These are phyloP conservation scores for Lycocerus yunnanus DNA, from an alignment of 2,888 invertebrate genomes.

Conservation along the genomic window DNA sequence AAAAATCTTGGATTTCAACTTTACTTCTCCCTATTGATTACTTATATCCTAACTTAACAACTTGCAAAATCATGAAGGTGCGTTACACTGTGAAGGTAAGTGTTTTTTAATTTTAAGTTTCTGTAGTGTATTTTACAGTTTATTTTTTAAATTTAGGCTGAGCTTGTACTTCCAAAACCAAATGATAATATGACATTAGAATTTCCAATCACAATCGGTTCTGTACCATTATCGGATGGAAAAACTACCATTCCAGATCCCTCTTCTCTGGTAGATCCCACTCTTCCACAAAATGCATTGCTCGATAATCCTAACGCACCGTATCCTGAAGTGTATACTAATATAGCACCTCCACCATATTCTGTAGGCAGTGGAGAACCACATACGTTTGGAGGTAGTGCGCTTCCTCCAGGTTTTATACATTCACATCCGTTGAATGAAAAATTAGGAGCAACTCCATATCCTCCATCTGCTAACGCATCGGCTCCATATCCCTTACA, in stretches of 20 bases:
- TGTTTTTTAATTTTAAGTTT: neutral
- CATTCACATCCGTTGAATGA: neutral
- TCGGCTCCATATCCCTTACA: neutral
- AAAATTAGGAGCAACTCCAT: no score
- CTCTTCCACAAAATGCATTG: neutral
- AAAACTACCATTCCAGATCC: neutral
- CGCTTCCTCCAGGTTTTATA: neutral
- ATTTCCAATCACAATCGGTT: neutral
- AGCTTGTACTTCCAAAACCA: neutral
- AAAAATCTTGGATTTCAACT: slow-evolving; percentile 42
- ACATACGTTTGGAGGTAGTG: neutral
- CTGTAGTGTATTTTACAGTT: no score
- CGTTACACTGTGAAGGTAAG: neutral
- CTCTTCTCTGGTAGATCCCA: neutral
- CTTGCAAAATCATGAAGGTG: slow-evolving; percentile 1
- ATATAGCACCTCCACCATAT: neutral
- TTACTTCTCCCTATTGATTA: slow-evolving; percentile 38
- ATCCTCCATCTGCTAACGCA: neutral
- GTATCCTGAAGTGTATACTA: neutral
- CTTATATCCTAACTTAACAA: slow-evolving; percentile 39
- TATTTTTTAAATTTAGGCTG: neutral
- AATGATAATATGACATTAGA: neutral
- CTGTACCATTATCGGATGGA: neutral
- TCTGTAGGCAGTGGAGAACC: neutral
- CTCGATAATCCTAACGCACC: neutral